Conservation (phyloP, 2,888 invertebrate genomes). For the Chaetoderma sp. region DNA sequence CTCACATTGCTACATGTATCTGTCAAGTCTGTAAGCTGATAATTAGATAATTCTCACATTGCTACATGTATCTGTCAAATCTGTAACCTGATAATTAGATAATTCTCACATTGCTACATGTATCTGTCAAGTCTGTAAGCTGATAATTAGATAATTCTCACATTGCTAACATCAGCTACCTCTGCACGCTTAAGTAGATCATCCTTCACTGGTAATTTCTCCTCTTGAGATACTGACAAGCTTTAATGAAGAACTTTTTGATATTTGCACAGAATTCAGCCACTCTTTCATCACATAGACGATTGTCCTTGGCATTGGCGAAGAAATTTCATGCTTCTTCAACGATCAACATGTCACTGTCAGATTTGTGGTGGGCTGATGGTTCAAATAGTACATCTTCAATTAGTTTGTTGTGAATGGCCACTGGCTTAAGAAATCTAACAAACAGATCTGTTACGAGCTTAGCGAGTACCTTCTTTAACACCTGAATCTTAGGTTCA, state of each 20-base stretch:
- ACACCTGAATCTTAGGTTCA: background rate
- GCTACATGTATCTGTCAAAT: too few species aligned
- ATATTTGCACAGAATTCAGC: background rate
- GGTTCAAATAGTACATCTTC: background rate
- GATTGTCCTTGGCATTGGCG: background rate
- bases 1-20: too few species aligned
- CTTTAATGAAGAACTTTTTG: background rate
- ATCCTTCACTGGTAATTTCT: background rate
- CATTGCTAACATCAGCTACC: background rate
- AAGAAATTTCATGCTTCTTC: background rate
- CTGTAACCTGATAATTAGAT: too few species aligned
- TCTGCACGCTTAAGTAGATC: background rate
- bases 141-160: too few species aligned
- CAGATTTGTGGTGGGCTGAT: background rate
- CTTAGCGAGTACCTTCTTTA: background rate
- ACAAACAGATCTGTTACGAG: background rate
- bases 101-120: too few species aligned
- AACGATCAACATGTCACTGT: background rate
- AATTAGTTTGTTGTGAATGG: background rate
- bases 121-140: too few species aligned
- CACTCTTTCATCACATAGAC: background rate
- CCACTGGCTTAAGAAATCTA: background rate
- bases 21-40: too few species aligned
- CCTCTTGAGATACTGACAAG: background rate
- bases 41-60: too few species aligned